A percentile compares a stretch with the other conserved stretches of the same genome.
phyloP scores from a whole-genome alignment of 92 coral and sea anemone genomes.

The Siderastrea siderea region DNA sequence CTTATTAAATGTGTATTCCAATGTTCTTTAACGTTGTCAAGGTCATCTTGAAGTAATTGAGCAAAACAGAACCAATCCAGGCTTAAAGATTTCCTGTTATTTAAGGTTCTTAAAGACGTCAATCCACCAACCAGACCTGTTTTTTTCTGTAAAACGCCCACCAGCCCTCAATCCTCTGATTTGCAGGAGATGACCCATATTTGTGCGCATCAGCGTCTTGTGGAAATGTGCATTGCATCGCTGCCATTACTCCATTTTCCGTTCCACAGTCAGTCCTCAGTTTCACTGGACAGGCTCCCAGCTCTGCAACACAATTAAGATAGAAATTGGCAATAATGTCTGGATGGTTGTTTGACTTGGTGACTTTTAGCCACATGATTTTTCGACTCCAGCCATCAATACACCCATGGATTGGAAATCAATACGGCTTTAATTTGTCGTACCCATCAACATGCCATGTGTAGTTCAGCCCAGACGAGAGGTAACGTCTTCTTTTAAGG shows the following conservation, averaged over 20 bases:
- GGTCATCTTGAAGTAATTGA: slow-evolving; percentile 68
- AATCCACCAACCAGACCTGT: slow-evolving; percentile 72
- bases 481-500: slow-evolving; percentile 57
- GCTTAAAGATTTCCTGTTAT: slow-evolving; percentile 53
- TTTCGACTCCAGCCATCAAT: slow-evolving; percentile 73
- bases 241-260: slow-evolving; percentile 83
- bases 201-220: slow-evolving; percentile 48
- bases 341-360: slow-evolving; percentile 69
- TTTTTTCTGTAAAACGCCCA: slow-evolving; percentile 55
- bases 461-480: slow-evolving; percentile 57
- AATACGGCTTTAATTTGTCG: slow-evolving; percentile 74
- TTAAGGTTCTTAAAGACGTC: slow-evolving; percentile 65
- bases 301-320: slow-evolving; percentile 53
- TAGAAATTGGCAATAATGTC: slow-evolving; percentile 66
- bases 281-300: slow-evolving; percentile 72
- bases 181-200: slow-evolving; percentile 64
- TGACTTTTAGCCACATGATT: slow-evolving; percentile 70
- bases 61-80: slow-evolving; percentile 73
- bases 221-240: slow-evolving; percentile 68
- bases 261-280: slow-evolving; percentile 79
- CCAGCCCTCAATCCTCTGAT: slow-evolving; percentile 65
- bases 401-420: slow-evolving; percentile 76
- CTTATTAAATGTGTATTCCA: slow-evolving; percentile 78
- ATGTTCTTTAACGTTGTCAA: slow-evolving; percentile 69
- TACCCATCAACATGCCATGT: slow-evolving; percentile 79